phyloP scores from a whole-genome alignment of 2,797 vertebrate genomes.

The Dromococcyx pavoninus region DNA sequence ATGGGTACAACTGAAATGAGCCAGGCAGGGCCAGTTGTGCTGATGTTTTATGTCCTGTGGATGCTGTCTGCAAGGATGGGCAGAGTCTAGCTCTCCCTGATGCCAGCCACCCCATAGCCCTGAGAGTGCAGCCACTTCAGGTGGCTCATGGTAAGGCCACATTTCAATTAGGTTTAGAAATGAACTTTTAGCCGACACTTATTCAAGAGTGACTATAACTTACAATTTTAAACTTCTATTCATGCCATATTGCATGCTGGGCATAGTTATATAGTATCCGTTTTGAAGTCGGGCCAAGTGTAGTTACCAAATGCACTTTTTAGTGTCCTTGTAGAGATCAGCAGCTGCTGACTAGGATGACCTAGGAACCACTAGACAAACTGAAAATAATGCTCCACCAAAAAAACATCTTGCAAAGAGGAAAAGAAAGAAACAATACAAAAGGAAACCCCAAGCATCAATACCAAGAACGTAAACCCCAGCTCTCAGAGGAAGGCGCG shows the following conservation, averaged over 20 bases:
- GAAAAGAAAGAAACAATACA: not conserved
- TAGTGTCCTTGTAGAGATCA: not conserved
- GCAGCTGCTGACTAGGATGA: not conserved
- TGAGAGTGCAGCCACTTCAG: not conserved
- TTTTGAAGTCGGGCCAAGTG: not conserved
- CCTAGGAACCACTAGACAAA: not conserved
- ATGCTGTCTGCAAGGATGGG: rapidly evolving
- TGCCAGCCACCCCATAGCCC: not conserved
- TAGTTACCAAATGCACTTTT: not conserved
- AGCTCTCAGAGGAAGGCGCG: slow-evolving; percentile 32
- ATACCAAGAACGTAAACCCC: slow-evolving; percentile 18
- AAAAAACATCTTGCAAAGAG: not conserved
- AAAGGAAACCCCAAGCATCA: slow-evolving; percentile 23
- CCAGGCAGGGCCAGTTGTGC: not conserved
- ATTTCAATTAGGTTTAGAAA: not conserved
- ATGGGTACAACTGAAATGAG: not conserved
- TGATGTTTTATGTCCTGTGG: not conserved
- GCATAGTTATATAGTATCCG: not conserved
- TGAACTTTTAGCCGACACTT: not conserved
- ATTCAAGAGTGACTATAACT: not conserved
- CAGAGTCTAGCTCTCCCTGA: not conserved
- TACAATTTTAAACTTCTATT: not conserved
- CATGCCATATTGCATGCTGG: not conserved
- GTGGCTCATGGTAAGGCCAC: not conserved
- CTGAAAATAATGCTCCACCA: not conserved